Conservation (phyloP, 2,888 invertebrate species). For the Ellobium chinense region DNA sequence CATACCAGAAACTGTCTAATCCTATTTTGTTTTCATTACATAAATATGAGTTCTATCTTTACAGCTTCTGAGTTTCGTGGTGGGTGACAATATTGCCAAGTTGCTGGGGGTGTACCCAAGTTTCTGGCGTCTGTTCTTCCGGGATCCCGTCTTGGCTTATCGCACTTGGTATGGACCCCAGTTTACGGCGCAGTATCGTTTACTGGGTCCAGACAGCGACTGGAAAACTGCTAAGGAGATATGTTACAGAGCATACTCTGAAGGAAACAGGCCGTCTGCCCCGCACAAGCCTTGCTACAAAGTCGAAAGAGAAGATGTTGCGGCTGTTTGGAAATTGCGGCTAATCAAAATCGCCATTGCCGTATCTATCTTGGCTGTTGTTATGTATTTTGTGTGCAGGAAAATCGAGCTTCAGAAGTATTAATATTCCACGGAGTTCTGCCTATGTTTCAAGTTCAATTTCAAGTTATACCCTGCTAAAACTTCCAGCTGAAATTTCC, state of each 20-base stretch:
- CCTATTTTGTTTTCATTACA: no score
- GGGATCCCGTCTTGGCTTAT: constrained; percentile 31
- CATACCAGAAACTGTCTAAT: no score
- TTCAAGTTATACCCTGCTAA: no score
- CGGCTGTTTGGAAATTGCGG: not conserved
- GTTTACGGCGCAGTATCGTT: constrained; percentile 10
- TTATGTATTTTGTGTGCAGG: not conserved
- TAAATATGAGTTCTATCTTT: no score
- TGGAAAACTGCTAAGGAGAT: constrained; percentile 17
- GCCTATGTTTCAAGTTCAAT: no score
- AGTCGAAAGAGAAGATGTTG: not conserved
- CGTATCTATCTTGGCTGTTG: not conserved
- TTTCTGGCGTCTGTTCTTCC: constrained; percentile 29
- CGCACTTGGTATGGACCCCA: constrained; percentile 32
- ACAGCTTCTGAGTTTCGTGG: not conserved
- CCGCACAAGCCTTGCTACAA: not conserved
- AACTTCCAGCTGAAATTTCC: no score
- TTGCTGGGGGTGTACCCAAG: constrained; percentile 30
- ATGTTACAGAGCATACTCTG: not conserved
- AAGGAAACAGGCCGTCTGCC: not conserved
- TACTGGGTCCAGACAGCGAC: constrained; percentile 26
- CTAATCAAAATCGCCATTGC: not conserved
- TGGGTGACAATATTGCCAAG: not conserved
- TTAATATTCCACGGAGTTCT: no score
- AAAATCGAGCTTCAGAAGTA: no score